Evolutionary conservation across 2,797 vertebrate genomes (phyloP), one percentile per base, ranked within the genome.

Genomic region (Peromyscus aztecus): DNA sequence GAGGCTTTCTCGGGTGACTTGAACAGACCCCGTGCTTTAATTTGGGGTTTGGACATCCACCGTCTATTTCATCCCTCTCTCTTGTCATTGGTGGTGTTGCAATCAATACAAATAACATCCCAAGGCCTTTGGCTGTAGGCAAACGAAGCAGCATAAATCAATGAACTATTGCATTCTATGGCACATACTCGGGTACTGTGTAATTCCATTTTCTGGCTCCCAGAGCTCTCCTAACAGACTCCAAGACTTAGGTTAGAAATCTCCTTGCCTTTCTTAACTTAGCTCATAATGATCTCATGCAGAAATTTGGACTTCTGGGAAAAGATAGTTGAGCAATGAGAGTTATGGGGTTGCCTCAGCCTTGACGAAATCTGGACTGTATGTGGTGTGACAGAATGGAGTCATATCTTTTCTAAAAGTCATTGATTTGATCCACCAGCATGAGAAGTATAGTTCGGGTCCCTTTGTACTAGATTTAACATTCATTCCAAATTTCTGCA

Each of bases 71-170:
- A 12, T 91, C 61, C 96, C 3, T 27, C 85, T 96, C 27, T 90
- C 93, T 96, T 97, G 90, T 91, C 96, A 96, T 91, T 95, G 96
- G 78, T 27, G 94, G 46, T 97, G 97, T 67, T 87, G 46, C 76
- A 98, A 98, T 98, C 94, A 91, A 96, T 97, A 96, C 67, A 97
- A 97, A 98, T 95, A 88, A 0, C 0, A 46, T 91, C 96, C 93
- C 92, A 94, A 37, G 93, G 90, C 84, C 89, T 90, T 91, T 3
- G 82, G 82, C 14, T 94, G 9, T 97, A 97, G 89, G 71, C 94
- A 97, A 75, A 19, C 84, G 90, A 34, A 73, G 67, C 71, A 85
- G 73, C 75, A 89, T 94, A 97, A 98, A 97, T 97, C 80, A 82
- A 90, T 85, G 96, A 90, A 73, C 43, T 93, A 59, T 59, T 95